These are phyloP conservation scores for Pyrrhosoma nymphula DNA, from an alignment of 2,888 invertebrate genomes.

Conservation along the genomic window DNA sequence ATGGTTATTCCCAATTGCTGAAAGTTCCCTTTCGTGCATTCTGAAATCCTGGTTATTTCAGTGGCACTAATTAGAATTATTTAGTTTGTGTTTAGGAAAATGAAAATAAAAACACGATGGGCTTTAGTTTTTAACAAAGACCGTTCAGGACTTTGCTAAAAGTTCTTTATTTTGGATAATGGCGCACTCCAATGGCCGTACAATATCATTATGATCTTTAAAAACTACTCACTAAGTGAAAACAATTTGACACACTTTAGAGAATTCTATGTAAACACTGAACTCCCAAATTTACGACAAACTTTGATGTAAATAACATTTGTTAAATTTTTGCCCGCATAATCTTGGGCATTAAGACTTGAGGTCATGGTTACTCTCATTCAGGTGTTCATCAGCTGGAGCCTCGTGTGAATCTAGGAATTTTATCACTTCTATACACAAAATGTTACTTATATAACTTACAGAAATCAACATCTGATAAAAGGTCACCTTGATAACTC, in stretches of 20 bases:
- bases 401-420: not conserved
- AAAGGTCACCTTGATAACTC: not conserved
- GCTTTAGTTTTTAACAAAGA: slow-evolving; percentile 65
- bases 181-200: slow-evolving; percentile 61
- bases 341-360: slow-evolving; percentile 1
- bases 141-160: slow-evolving; percentile 52
- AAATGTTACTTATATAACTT: slow-evolving; percentile 25
- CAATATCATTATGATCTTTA: slow-evolving; percentile 57
- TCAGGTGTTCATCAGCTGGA: not conserved
- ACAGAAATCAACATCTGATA: slow-evolving; percentile 42
- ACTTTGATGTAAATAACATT: not conserved
- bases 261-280: slow-evolving; percentile 60
- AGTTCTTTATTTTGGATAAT: slow-evolving; percentile 50
- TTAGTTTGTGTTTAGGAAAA: not conserved
- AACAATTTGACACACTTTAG: slow-evolving; percentile 58
- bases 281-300: slow-evolving; percentile 48
- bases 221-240: slow-evolving; percentile 60
- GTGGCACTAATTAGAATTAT: not conserved
- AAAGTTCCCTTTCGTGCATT: not conserved
- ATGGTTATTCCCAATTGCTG: not conserved
- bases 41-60: not conserved
- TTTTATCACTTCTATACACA: slow-evolving; percentile 52
- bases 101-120: slow-evolving; percentile 60
- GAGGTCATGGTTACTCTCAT: not conserved
- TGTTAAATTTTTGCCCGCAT: not conserved